Evolutionary conservation across 1,140 invertebrate species (phyloP).

Genomic region (Andricus grossulariae): DNA sequence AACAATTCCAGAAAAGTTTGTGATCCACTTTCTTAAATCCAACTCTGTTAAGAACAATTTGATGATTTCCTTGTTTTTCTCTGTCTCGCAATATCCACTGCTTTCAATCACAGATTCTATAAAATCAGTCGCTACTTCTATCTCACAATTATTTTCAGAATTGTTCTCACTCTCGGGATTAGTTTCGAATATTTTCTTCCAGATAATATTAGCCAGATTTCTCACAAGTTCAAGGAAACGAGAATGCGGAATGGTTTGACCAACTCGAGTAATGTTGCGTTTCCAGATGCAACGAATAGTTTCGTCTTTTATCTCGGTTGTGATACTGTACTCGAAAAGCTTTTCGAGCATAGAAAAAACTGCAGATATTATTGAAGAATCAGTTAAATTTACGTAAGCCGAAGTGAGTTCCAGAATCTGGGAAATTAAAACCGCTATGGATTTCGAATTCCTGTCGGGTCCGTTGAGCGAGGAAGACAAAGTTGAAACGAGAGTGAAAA

Average conservation of each 20-base stretch:
- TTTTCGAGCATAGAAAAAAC: conserved; percentile 60
- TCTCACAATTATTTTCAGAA: conserved; percentile 43
- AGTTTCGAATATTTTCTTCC: conserved; percentile 59
- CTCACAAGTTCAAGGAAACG: conserved; percentile 54
- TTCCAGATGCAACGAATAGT: conserved; percentile 43
- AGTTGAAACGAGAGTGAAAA: conserved; percentile 9
- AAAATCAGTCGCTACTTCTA: conserved; percentile 70
- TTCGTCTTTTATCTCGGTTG: conserved; percentile 35
- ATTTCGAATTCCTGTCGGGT: conserved; percentile 1
- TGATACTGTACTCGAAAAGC: conserved; percentile 54
- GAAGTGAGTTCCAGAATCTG: conserved; percentile 57
- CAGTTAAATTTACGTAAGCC: conserved; percentile 48
- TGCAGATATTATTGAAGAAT: conserved; percentile 28
- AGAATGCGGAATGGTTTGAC: conserved; percentile 35
- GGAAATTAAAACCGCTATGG: conserved; percentile 52
- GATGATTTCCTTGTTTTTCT: conserved; percentile 51
- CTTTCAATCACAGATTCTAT: conserved; percentile 68
- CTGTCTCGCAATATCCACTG: conserved; percentile 24
- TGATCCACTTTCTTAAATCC: conserved; percentile 63
- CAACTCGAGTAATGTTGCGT: conserved; percentile 34
- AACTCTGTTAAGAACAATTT: conserved; percentile 58
- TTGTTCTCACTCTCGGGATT: conserved; percentile 33
- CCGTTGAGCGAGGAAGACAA: background rate
- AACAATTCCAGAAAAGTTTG: conserved; percentile 57
- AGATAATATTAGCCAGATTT: conserved; percentile 51